Evolutionary conservation across 2,888 invertebrate genomes (phyloP), one percentile per base, ranked within the genome.

Genomic region (Chymomyza procnemis): DNA sequence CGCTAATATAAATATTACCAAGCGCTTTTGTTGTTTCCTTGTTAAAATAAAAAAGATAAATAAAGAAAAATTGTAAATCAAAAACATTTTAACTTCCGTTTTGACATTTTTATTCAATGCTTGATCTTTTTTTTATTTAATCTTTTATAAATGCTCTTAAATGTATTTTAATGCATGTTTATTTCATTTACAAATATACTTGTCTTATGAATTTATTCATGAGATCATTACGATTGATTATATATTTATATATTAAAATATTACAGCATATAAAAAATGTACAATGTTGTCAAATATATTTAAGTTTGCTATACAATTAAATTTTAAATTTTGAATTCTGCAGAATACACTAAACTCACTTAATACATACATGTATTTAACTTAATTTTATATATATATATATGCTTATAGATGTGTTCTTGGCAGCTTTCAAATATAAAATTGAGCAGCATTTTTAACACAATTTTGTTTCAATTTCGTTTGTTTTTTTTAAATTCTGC

Each of bases 181-280:
- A 78, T 72, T 74, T 68, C 70, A 80, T 80, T 76, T 75, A 80
- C 80, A 80, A 74, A 18, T 18, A 50, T 50, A 16, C 8, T 50
- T 50, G 16, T 50, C 19, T 19, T 50, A 54, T 54, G 89, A 90
- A 90, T 88, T 80, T 56, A 84, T 89, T 89, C 88, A 90, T 90
- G 90, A 90, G 90, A 90, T 90, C 90, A 90, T 90, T 87, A 88
- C 83, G 75, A 80, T 73, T 71, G 59, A 61, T 68, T 69, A 66
- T 63, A 62, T 74, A 68, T 66, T n/a, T n/a, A 67, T 74, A 70
- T 74, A 73, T 71, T 71, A 48, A 75, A 71, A 79, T 71, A 81
- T 79, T 84, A 81, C 81, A 80, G 81, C 84, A 81, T 81, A 78
- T 61, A 62, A 57, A 57, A 41, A 57, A 41, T 41, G 12, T 41